These are phyloP conservation scores for Danio jaintianensis DNA, from an alignment of 2,797 vertebrate genomes.

Conservation along the genomic window DNA sequence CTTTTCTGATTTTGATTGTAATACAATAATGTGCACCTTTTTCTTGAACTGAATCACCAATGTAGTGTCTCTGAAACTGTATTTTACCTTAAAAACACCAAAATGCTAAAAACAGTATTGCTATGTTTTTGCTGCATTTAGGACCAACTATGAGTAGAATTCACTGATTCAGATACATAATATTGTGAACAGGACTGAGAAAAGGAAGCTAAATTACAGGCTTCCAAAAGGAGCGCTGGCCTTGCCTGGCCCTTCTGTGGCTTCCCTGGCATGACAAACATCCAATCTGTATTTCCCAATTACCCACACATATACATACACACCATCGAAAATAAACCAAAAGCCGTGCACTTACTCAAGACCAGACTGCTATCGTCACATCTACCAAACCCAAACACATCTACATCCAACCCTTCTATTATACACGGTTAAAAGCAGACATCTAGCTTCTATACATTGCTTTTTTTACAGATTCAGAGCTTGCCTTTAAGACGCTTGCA, in stretches of 20 bases:
- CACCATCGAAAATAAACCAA: slow-evolving; percentile 29
- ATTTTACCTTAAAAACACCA: not conserved
- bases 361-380: not conserved
- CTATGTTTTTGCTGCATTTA: not conserved
- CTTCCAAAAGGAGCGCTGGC: slow-evolving; percentile 48
- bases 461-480: not conserved
- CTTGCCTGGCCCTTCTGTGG: slow-evolving; percentile 47
- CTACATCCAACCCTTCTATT: slow-evolving; percentile 15
- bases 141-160: not conserved
- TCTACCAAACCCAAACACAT: not conserved
- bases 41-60: not conserved
- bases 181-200: slow-evolving; percentile 6
- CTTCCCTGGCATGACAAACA: slow-evolving; percentile 49
- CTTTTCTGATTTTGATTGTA: too few species aligned
- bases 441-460: not conserved
- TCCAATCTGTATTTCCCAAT: slow-evolving; percentile 48
- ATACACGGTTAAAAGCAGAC: slow-evolving; percentile 4
- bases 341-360: slow-evolving; percentile 4
- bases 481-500: not conserved
- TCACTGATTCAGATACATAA: slow-evolving; percentile 2
- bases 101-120: not conserved
- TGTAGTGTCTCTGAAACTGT: not conserved
- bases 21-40: too few species aligned
- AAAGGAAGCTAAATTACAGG: slow-evolving; percentile 56
- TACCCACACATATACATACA: slow-evolving; percentile 21